Conservation (phyloP, 2,113 vertebrate genomes). For the Cariama cristata region DNA sequence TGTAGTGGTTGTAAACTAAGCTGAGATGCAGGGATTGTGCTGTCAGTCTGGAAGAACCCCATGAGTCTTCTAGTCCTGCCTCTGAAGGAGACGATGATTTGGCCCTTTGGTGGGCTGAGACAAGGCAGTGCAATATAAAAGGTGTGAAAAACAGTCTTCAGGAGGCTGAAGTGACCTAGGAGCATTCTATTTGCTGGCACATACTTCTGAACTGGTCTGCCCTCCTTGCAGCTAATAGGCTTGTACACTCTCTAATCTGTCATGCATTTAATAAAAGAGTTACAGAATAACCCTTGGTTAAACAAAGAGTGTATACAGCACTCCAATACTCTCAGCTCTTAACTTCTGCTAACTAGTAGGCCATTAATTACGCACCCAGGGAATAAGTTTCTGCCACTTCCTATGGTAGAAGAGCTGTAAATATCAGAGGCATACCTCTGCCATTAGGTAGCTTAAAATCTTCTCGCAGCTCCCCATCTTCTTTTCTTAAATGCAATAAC, state of each 20-base stretch:
- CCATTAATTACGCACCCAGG: neutral
- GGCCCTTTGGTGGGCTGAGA: neutral
- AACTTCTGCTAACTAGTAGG: neutral
- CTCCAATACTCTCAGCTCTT: neutral
- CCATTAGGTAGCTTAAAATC: neutral
- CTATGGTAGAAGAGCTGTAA: neutral
- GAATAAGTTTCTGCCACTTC: neutral
- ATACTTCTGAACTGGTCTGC: neutral
- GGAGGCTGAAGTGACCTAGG: neutral
- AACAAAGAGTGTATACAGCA: neutral
- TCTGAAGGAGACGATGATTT: neutral
- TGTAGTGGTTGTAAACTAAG: neutral
- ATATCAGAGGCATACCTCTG: neutral
- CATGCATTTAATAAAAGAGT: neutral
- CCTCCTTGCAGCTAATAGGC: neutral
- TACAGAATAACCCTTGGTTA: slow-evolving; percentile 2
- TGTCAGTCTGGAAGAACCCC: neutral
- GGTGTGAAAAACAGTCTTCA: neutral
- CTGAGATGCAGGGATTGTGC: neutral
- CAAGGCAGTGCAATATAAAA: neutral
- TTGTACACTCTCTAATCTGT: neutral
- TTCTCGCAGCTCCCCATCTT: neutral
- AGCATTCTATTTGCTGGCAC: neutral
- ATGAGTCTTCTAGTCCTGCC: neutral
- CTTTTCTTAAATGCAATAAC: neutral